Percentiles rank a stretch among this genome's conserved stretches.
Conservation (phyloP, 1,140 invertebrate species). For the Drosophila hydei region DNA sequence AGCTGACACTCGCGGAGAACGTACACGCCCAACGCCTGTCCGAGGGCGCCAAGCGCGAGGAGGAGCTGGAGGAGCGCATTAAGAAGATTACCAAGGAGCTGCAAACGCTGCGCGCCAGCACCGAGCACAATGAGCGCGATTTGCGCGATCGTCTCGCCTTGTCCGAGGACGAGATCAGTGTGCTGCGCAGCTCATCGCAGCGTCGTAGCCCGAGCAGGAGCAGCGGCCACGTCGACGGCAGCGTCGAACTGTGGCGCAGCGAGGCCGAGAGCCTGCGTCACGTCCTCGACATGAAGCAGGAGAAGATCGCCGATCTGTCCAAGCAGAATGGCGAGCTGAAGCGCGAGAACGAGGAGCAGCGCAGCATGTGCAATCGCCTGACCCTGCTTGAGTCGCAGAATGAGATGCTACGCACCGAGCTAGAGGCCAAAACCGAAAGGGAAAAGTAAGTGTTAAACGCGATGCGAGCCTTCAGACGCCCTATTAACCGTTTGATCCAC, state of each 20-base stretch:
- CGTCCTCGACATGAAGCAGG: slow-evolving; percentile 90
- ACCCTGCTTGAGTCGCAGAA: slow-evolving; percentile 87
- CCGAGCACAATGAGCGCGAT: slow-evolving; percentile 65
- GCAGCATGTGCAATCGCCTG: slow-evolving; percentile 85
- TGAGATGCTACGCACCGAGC: slow-evolving; percentile 88
- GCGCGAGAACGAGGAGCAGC: slow-evolving; percentile 85
- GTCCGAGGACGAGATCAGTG: slow-evolving; percentile 79
- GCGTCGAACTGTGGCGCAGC: slow-evolving; percentile 83
- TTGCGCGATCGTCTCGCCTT: slow-evolving; percentile 71
- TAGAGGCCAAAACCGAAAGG: slow-evolving; percentile 86
- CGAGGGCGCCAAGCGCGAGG: slow-evolving; percentile 66
- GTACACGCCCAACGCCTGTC: slow-evolving; percentile 53
- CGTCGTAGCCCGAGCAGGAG: slow-evolving; percentile 48
- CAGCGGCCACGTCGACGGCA: slow-evolving; percentile 48
- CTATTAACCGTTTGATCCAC: neutral
- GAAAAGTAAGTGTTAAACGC: slow-evolving; percentile 85
- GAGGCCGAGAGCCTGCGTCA: slow-evolving; percentile 90
- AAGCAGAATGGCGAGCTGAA: slow-evolving; percentile 87
- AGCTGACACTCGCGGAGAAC: slow-evolving; percentile 58
- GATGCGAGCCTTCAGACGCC: neutral
- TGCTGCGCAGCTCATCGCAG: slow-evolving; percentile 66
- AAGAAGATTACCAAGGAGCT: slow-evolving; percentile 69
- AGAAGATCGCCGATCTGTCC: slow-evolving; percentile 88
- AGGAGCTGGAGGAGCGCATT: slow-evolving; percentile 67
- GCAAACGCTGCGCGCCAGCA: slow-evolving; percentile 47